Evolutionary conservation across 2,113 vertebrate species (phyloP).

Genomic region (Butastur rufipennis): DNA sequence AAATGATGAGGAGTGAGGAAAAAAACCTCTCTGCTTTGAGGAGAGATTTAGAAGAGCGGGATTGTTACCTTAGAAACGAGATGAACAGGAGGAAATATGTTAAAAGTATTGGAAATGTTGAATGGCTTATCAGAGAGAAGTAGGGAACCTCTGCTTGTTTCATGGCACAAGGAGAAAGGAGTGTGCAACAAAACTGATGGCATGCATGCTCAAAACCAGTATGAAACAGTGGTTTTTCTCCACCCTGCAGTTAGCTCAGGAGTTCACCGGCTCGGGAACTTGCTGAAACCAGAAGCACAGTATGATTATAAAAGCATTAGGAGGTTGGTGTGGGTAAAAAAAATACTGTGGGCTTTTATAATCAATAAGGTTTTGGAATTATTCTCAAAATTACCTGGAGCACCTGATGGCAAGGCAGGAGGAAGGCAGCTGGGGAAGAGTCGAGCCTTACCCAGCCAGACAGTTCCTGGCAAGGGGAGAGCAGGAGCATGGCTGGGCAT

Average conservation of each 20-base stretch:
- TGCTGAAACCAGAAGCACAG: not conserved
- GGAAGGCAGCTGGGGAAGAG: not conserved
- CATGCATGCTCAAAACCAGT: not conserved
- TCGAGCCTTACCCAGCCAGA: not conserved
- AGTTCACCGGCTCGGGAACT: not conserved
- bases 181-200: not conserved
- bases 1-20: not conserved
- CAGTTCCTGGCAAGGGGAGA: rapidly evolving
- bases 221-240: rapidly evolving
- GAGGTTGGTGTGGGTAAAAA: not conserved
- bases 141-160: not conserved
- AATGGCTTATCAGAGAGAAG: not conserved
- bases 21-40: not conserved
- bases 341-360: not conserved
- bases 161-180: not conserved
- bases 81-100: not conserved
- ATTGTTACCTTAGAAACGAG: constrained; percentile 24
- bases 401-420: not conserved
- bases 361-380: not conserved
- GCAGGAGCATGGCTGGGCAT: rapidly evolving
- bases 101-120: not conserved
- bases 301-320: not conserved
- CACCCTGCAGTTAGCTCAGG: not conserved
- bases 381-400: not conserved
- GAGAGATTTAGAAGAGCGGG: not conserved